Base-by-base conservation (phyloP, 1,140 invertebrate species). In the Drosophila equinoxialis region DNA sequence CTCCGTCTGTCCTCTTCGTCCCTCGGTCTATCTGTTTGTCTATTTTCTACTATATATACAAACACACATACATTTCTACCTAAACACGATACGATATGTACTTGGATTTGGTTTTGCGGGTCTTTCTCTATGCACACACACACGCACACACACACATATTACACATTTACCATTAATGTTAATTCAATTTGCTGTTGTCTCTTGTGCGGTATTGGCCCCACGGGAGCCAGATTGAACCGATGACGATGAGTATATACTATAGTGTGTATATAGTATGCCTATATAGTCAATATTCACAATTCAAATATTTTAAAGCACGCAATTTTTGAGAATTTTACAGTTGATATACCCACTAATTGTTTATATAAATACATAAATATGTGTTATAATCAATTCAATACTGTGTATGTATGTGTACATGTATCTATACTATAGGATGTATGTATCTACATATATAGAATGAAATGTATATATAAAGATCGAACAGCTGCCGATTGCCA, bases 131-230 rank as follows among this genome's bases (percentile, higher is more conserved):
- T 6, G 6, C 26, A 26, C 42, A 23, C 41, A 45, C 57, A 23
- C 69, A 71, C 65, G 58, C 63, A 59, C 70, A 61, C 61, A 71
- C 65, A 51, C 65, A 64, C 58, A 67, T 74, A 70, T 71, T 75
- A 79, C 77, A 86, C 79, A 82, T 68, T 87, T 77, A 86, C 75
- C 65, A 77, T 68, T 87, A 68, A 81, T 85, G 76, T 74, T 87
- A 86, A 86, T 86, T 86, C 65, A 87, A 86, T 86, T 86, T 86
- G 73, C 65, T 33, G 7, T 61, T 63, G 60, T 63, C 37, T 67
- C 57, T 26, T 23, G 17, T 51, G 45, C 45, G 20, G 13, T 42
- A 13, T 41, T 65, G n/a, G 6, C 42, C 26, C 61, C 11, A 48
- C 35, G 37, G 37, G 37, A 39, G 11, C 11, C 37, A 39, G 11